Base-by-base conservation (phyloP, 1,140 invertebrate genomes). In the Kradibia gibbosae region DNA sequence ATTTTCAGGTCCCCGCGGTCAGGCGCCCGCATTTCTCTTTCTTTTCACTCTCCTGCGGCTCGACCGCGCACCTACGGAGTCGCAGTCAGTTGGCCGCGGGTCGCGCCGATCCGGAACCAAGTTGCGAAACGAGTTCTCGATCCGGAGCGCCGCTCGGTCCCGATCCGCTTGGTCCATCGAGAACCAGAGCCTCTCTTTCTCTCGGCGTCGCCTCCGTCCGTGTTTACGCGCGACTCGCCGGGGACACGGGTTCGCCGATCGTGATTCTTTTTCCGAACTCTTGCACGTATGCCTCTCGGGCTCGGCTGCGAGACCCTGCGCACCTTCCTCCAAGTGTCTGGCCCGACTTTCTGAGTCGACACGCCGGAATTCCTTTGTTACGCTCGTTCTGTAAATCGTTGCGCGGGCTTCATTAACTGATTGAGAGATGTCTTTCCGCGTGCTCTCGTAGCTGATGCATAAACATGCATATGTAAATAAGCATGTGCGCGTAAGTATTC, bases 111-210 rank as follows among this genome's bases (percentile, higher is more conserved):
- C 81, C 84, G 84, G 85, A 85, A 87, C 84, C 85, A 77, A 79
- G 60, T 78, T 85, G 84, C 81, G 78, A 84, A 86, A 86, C 86
- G 75, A 84, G 86, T 85, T 85, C 82, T 83, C 74, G 78, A 72
- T 77, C 77, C 74, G 65, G 78, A 75, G 72, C 71, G 50, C 53
- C 53, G 53, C 53, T 17, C 75, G 65, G 13, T 20, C n/a, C n/a
- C n/a, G n/a, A n/a, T n/a, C n/a, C n/a, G 17, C 67, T 50, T 36
- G 78, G 71, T 65, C 55, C 67, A 72, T 72, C 77, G 77, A 34
- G 20, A 22, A 17, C 70, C 31, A 22, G 2, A 11, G 50, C 20
- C 15, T 62, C 60, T 31, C 31, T 31, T 13, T 65, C 15, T 17
- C 15, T 34, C 31, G 1, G 13, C 36, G 13, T 36, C 20, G 5